Base-by-base conservation (phyloP, 92 coral and sea anemone genomes). In the Actinernus sp. region DNA sequence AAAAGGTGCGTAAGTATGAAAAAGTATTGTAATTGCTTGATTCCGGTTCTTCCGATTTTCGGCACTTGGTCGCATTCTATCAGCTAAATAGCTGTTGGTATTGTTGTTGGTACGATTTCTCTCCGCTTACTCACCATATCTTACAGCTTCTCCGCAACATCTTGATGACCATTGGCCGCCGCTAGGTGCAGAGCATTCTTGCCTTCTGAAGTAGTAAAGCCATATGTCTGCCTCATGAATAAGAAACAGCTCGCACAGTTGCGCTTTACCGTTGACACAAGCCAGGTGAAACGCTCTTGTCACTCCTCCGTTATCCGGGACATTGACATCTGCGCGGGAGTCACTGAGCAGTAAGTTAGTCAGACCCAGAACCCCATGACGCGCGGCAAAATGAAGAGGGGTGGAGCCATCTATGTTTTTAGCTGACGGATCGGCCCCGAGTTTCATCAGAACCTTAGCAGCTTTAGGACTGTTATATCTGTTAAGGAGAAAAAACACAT, bases 241-340 rank as follows among this genome's bases (percentile, higher is more conserved):
- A 10, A 89, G 48, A 9, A 89, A 71, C 21, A 84, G 55, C 58
- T 76, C 92, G 41, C 96, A 84, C 57, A 89, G 73, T 27, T 79
- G 64, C 21, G 55, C 54, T 68, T 89, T 82, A 21, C 96, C 96
- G 62, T 79, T 82, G 82, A 67, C 72, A 51, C 96, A 84, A 24
- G 96, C 79, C 17, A 79, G 20, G 46, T 89, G 96, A 29, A 89
- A 68, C 30, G 96, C 78, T n/a, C n/a, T n/a, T 1, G 91, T 89
- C 60, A 78, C 61, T 50, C 72, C 76, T 17, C 79, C 61, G 18
- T 68, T 50, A 47, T 84, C 91, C 7, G 44, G 70, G 37, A 71
- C 85, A 32, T 89, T 71, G 7, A 84, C 78, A 4, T 74, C 61
- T 28, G 71, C 73, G 28, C 34, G 36, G 11, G 31, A 43, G 18